Conservation (phyloP, 2,797 vertebrate genomes). For the Potorous gilbertii region DNA sequence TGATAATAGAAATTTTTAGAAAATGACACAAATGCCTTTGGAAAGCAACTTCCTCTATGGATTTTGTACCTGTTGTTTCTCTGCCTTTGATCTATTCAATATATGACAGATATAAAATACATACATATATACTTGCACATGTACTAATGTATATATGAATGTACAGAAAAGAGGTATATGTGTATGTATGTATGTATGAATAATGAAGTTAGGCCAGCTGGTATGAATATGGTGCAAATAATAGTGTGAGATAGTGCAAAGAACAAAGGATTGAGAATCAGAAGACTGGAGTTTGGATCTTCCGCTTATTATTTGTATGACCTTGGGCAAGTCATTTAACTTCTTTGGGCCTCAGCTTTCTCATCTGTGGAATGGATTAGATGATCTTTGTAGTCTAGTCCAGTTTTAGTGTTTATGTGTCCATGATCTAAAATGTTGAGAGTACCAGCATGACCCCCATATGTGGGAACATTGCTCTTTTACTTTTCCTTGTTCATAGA, state of each 20-base stretch:
- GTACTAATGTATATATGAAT: background rate
- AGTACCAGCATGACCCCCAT: background rate
- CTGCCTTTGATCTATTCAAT: background rate
- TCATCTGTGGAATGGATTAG: background rate
- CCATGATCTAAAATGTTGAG: background rate
- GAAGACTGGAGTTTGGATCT: background rate
- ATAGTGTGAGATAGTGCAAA: background rate
- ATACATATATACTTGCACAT: too few relatives aligned
- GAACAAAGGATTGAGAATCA: background rate
- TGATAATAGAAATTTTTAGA: constrained; percentile 26
- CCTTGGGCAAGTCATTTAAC: background rate
- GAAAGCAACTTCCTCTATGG: background rate
- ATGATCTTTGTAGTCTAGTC: background rate
- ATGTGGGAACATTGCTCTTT: background rate
- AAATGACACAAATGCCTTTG: constrained; percentile 51
- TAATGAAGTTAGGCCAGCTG: background rate
- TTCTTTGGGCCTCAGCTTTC: background rate
- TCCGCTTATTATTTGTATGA: background rate
- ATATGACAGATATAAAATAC: background rate
- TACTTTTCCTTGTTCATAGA: background rate
- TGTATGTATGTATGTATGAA: background rate
- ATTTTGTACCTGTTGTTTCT: background rate
- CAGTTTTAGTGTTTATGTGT: background rate
- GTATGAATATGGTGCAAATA: background rate
- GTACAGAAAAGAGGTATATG: background rate